A percentile compares a stretch with the other conserved stretches of the same genome.
Evolutionary conservation across 2,888 invertebrate genomes (phyloP).

Genomic region (Pyrgus malvae): DNA sequence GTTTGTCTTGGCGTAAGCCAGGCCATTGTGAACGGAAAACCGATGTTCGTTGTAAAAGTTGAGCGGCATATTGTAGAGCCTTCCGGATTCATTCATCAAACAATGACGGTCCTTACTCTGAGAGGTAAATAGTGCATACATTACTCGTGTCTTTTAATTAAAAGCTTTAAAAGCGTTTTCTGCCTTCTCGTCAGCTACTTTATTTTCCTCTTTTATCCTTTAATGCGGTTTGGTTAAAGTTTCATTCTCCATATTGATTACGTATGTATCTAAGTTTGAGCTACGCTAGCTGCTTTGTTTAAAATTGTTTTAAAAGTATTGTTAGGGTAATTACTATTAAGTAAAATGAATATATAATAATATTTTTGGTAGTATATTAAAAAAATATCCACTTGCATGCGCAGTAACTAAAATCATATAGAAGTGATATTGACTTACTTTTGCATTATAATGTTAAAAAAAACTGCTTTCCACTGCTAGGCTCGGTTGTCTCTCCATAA

Average conservation of each 20-base stretch:
- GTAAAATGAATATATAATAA: too few relatives aligned
- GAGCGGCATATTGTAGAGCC: constrained; percentile 82
- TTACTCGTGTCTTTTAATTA: constrained; percentile 19
- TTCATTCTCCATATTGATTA: not conserved
- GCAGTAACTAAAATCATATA: too few relatives aligned
- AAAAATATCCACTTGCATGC: too few relatives aligned
- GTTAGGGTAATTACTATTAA: too few relatives aligned
- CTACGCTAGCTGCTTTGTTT: too few relatives aligned
- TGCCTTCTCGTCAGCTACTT: constrained; percentile 3
- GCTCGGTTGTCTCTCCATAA: too few relatives aligned
- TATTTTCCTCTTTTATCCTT: constrained; percentile 14
- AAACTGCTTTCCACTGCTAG: too few relatives aligned
- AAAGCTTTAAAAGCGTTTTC: constrained; percentile 5
- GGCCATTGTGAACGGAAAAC: constrained; percentile 74
- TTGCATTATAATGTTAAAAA: too few relatives aligned
- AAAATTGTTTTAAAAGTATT: too few relatives aligned
- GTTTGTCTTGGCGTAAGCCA: constrained; percentile 76
- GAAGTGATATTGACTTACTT: too few relatives aligned
- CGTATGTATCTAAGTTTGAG: too few relatives aligned
- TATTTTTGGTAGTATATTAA: too few relatives aligned
- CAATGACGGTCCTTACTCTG: constrained; percentile 77
- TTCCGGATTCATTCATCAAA: constrained; percentile 74
- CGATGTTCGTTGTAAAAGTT: constrained; percentile 80
- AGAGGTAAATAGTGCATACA: constrained; percentile 52
- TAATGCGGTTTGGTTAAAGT: constrained; percentile 5